These are phyloP conservation scores for Myrmecophaga tridactyla DNA, from an alignment of 2,113 vertebrate species.

Conservation along the genomic window DNA sequence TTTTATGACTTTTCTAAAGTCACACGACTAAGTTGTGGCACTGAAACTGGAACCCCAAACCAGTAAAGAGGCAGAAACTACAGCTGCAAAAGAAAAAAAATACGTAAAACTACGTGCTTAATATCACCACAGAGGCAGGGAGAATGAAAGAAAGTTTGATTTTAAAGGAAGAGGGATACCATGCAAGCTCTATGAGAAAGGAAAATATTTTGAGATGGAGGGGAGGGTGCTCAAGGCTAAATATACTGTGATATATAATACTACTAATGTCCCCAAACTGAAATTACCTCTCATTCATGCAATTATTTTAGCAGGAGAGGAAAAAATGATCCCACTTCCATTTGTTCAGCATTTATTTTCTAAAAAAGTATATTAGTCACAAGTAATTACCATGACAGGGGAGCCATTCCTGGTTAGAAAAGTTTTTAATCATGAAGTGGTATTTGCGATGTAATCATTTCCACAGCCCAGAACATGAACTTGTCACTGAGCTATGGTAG, in stretches of 20 bases:
- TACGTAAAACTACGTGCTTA: background rate
- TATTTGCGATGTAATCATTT: slow-evolving; percentile 63
- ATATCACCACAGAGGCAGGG: background rate
- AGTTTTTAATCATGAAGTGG: slow-evolving; percentile 64
- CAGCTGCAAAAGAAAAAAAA: background rate
- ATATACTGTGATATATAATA: background rate
- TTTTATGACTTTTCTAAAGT: background rate
- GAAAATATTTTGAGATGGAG: background rate
- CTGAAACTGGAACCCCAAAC: background rate
- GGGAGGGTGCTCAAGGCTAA: background rate
- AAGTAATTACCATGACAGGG: slow-evolving; percentile 60
- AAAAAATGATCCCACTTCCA: slow-evolving; percentile 63
- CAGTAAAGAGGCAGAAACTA: background rate
- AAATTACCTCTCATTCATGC: slow-evolving; percentile 9
- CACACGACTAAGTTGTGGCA: background rate
- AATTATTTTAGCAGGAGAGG: slow-evolving; percentile 55
- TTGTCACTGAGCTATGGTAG: background rate
- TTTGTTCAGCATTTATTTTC: slow-evolving; percentile 57
- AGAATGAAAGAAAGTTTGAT: background rate
- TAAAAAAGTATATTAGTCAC: slow-evolving; percentile 58
- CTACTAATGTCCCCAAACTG: background rate
- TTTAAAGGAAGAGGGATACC: background rate
- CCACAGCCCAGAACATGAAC: slow-evolving; percentile 48
- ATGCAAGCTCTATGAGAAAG: background rate
- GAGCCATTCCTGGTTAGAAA: slow-evolving; percentile 50